These are phyloP conservation scores for Macroramphosus scolopax DNA, from an alignment of 2,797 vertebrate genomes.

Conservation along the genomic window DNA sequence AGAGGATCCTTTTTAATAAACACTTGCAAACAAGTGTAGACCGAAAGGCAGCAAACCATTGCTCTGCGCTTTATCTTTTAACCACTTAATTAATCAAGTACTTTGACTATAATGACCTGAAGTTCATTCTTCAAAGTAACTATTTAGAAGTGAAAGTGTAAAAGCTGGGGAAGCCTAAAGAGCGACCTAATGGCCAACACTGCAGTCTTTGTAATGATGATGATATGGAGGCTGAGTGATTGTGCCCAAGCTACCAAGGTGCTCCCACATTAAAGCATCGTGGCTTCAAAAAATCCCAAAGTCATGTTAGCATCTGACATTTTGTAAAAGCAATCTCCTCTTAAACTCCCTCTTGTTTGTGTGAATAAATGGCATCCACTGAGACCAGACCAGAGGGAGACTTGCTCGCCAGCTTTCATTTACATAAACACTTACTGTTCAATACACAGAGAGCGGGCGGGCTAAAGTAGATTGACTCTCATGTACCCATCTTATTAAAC, in stretches of 20 bases:
- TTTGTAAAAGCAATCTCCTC: conserved; percentile 43
- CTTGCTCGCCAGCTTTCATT: conserved; percentile 42
- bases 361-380: conserved; percentile 38
- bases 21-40: conserved; percentile 60
- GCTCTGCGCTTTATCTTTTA: conserved; percentile 53
- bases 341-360: conserved; percentile 25
- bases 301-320: conserved; percentile 19
- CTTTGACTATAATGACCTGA: conserved; percentile 43
- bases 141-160: conserved; percentile 40
- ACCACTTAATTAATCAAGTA: conserved; percentile 66
- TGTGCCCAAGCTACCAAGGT: background rate
- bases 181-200: conserved; percentile 18
- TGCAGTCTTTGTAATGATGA: conserved; percentile 18
- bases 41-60: conserved; percentile 61
- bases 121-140: conserved; percentile 55
- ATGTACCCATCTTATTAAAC: conserved; percentile 61
- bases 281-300: conserved; percentile 11
- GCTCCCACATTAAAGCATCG: conserved; percentile 2
- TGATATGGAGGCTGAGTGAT: conserved; percentile 10
- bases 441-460: conserved; percentile 35
- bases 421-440: conserved; percentile 67
- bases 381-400: conserved; percentile 46
- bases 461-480: conserved; percentile 59
- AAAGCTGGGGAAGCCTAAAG: conserved; percentile 26
- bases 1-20: conserved; percentile 70